Evolutionary conservation across 2,797 vertebrate species (phyloP), one percentile per base, ranked within the genome.

Genomic region (Triplophysa bombifrons): DNA sequence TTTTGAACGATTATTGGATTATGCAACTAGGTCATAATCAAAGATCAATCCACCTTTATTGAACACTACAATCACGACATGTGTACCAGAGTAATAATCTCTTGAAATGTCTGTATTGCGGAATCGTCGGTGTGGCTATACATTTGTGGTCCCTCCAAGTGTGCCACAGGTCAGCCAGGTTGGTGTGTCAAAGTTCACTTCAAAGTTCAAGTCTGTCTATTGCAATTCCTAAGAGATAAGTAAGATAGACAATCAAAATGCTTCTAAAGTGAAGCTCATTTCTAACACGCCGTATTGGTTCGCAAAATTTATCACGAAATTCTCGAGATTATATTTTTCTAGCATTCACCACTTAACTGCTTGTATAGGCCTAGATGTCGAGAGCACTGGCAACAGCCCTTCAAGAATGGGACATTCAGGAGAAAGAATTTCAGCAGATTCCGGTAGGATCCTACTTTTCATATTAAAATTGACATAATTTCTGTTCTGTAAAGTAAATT

Each of bases 361-460:
- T 46, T 68, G 12, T 41, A 10, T 30, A 30, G 34, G 34, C 34
- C 34, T 85, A 86, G 75, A 93, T 93, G 92, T 3, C 90, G 80
- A 73, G 79, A 48, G 75, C 68, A 81, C 76, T 91, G 60, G 60
- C 76, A 71, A 88, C 90, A 14, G 89, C 93, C 82, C 85, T 94
- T 86, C 91, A 92, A 82, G 95, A 97, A 84, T 98, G 96, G 95
- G 91, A 93, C 85, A 87, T 90, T 84, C 90, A 96, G 86, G 94
- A 97, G 85, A 92, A 92, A 70, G 95, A 97, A 78, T 95, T 93
- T 86, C 93, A 94, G 73, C 85, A 90, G 81, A 92, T 95, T 88
- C 96, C 97, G 96, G 97, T 98, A 89, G 88, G 90, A 86, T 84
- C 80, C 16, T 2, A 58, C 12, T 9, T 58, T 17, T 30, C 14